Base-by-base conservation (phyloP, 2,888 invertebrate species). In the Papilio demoleus region DNA sequence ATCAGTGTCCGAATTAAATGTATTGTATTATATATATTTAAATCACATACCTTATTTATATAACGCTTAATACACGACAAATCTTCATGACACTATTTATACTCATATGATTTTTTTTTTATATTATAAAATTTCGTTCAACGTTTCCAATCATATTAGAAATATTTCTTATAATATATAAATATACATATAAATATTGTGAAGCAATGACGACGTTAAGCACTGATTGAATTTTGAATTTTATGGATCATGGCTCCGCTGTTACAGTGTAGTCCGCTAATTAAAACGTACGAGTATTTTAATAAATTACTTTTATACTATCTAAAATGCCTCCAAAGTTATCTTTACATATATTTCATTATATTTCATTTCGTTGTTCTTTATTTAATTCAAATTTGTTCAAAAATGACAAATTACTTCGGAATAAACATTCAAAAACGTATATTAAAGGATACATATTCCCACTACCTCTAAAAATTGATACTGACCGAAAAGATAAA, bases 201-300 rank as follows among this genome's bases (percentile, higher is more conserved):
- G 79, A 76, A 65, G 81, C 79, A 85, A 84, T 72, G 73, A 83
- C 71, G 74, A 75, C 76, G 73, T 78, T 76, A 79, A 84, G 77
- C 76, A 79, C 79, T 81, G 79, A 86, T 84, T 83, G 80, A 80
- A 80, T 82, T 81, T 74, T 73, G 72, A 77, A 77, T 77, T 85
- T 85, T 82, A 86, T 75, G 83, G 81, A 73, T 73, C 61, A 73
- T 59, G 53, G 64, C 60, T 66, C 40, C 24, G 17, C 64, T 17
- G 17, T 50, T 63, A 47, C 66, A 47, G 36, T 45, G 45, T 45
- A 17, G 45, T 19, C 19, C 24, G 59, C 36, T 66, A 31, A 36
- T 47, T 66, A 66, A 60, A 47, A 47, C 73, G 77, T 73, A 65
- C 73, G 70, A 76, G 70, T 77, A 40, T n/a, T 40, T 17, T 76